Percentiles rank a stretch among this genome's conserved stretches.
Conservation (phyloP, 2,797 vertebrate species). For the Thripadectes ignobilis region DNA sequence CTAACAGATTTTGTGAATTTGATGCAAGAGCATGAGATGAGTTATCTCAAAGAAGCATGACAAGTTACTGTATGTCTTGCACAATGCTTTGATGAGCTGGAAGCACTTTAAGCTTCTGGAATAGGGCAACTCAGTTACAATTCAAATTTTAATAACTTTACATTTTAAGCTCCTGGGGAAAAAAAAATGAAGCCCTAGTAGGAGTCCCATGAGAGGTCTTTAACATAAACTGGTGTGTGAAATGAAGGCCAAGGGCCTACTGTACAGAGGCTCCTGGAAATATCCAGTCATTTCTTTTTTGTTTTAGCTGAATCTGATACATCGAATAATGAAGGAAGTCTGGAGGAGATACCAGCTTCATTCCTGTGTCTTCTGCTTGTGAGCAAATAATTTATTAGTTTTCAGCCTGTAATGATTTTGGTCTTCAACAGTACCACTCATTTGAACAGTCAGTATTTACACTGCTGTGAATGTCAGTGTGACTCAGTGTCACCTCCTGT, state of each 20-base stretch:
- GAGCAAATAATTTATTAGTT: slow-evolving; percentile 70
- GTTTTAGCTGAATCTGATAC: slow-evolving; percentile 87
- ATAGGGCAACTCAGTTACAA: neutral
- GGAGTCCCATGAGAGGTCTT: neutral
- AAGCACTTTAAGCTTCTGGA: neutral
- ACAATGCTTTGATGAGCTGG: neutral
- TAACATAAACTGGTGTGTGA: neutral
- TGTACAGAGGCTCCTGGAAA: neutral
- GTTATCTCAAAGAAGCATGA: neutral
- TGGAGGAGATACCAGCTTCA: slow-evolving; percentile 87
- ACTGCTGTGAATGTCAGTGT: neutral
- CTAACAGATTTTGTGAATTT: neutral
- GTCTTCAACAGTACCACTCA: neutral
- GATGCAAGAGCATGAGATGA: neutral
- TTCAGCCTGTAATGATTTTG: neutral
- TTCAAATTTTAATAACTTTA: neutral
- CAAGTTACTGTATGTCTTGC: neutral
- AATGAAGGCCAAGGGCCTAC: neutral
- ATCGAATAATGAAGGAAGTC: slow-evolving; percentile 86
- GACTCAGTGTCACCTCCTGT: neutral
- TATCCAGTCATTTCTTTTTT: neutral
- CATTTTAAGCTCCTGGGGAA: neutral
- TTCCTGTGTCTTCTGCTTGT: slow-evolving; percentile 82
- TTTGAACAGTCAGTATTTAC: neutral
- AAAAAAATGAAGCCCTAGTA: neutral